Evolutionary conservation across 1,140 invertebrate species (phyloP).

Genomic region (Zaprionus davidi): DNA sequence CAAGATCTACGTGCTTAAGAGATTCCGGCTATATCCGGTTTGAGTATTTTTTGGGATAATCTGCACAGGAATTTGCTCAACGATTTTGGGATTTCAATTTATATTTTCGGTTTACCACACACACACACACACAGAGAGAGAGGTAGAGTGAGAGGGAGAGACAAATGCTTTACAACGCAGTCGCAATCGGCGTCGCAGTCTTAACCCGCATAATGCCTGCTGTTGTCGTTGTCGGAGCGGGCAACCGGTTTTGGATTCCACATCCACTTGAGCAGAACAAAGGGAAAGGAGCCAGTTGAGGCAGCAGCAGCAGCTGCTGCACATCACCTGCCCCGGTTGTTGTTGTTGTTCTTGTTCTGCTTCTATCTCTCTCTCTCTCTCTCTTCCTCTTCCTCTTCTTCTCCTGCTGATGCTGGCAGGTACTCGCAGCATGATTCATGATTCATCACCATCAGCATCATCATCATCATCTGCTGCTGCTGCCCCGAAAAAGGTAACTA

Average conservation of each 20-base stretch:
- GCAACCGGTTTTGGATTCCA: conserved; percentile 32
- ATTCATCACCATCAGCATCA: conserved; percentile 35
- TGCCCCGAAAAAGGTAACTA: conserved; percentile 30
- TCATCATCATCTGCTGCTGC: conserved; percentile 4
- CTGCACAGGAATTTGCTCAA: conserved; percentile 6
- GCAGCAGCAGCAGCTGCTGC: conserved; percentile 26
- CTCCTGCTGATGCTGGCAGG: conserved; percentile 32
- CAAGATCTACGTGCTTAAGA: conserved; percentile 2
- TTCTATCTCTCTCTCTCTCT: no score
- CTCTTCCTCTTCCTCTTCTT: neutral
- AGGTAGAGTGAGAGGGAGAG: neutral
- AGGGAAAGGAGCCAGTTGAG: conserved; percentile 27
- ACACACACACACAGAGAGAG: neutral
- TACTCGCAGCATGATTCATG: conserved; percentile 36
- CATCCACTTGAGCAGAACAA: conserved; percentile 15
- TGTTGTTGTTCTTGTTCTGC: conserved; percentile 14
- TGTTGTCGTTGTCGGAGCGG: neutral
- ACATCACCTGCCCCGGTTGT: conserved; percentile 48
- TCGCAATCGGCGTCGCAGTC: conserved; percentile 6
- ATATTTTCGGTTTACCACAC: conserved; percentile 9
- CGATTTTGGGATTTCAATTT: conserved; percentile 16
- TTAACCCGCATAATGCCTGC: conserved; percentile 30
- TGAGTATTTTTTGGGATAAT: neutral
- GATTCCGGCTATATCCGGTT: conserved; percentile 2
- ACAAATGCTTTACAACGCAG: conserved; percentile 8